Evolutionary conservation across 2,888 invertebrate species (phyloP).

Genomic region (Caenorhabditis panamensis): DNA sequence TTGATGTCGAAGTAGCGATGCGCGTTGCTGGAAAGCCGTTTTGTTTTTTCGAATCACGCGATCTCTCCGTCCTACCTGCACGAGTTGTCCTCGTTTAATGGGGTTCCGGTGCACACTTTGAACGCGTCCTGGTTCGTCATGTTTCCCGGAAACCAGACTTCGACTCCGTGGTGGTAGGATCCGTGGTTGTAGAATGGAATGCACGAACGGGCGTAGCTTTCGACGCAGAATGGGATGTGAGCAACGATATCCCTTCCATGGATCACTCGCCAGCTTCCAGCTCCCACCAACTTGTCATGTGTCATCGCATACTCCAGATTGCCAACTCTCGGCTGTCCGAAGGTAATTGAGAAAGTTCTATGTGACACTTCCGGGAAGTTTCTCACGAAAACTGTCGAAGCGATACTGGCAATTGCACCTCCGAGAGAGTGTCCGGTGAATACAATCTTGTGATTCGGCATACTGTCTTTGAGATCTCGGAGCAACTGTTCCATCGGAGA

Average conservation of each 20-base stretch:
- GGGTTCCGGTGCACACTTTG: slow-evolving; percentile 73
- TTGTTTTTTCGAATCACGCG: slow-evolving; percentile 24
- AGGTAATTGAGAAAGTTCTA: slow-evolving; percentile 70
- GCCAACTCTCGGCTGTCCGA: slow-evolving; percentile 80
- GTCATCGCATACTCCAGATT: slow-evolving; percentile 75
- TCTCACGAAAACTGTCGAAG: slow-evolving; percentile 72
- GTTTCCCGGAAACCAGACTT: slow-evolving; percentile 76
- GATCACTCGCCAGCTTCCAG: slow-evolving; percentile 70
- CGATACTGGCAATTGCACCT: slow-evolving; percentile 77
- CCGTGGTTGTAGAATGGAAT: slow-evolving; percentile 75
- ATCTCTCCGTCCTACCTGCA: slow-evolving; percentile 71
- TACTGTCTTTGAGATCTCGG: slow-evolving; percentile 24
- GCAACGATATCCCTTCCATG: slow-evolving; percentile 76
- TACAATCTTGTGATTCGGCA: slow-evolving; percentile 66
- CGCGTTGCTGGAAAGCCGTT: slow-evolving; percentile 43
- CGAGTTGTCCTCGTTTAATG: slow-evolving; percentile 75
- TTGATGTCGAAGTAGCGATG: slow-evolving; percentile 69
- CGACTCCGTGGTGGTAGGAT: slow-evolving; percentile 79
- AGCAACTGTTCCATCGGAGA: slow-evolving; percentile 53
- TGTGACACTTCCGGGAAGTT: slow-evolving; percentile 58
- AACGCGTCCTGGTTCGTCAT: slow-evolving; percentile 71
- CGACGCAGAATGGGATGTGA: slow-evolving; percentile 75
- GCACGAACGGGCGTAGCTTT: slow-evolving; percentile 62
- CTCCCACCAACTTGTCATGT: slow-evolving; percentile 72
- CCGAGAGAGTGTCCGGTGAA: slow-evolving; percentile 79